Base-by-base conservation (phyloP, 2,797 vertebrate genomes). In the Calcarius lapponicus region DNA sequence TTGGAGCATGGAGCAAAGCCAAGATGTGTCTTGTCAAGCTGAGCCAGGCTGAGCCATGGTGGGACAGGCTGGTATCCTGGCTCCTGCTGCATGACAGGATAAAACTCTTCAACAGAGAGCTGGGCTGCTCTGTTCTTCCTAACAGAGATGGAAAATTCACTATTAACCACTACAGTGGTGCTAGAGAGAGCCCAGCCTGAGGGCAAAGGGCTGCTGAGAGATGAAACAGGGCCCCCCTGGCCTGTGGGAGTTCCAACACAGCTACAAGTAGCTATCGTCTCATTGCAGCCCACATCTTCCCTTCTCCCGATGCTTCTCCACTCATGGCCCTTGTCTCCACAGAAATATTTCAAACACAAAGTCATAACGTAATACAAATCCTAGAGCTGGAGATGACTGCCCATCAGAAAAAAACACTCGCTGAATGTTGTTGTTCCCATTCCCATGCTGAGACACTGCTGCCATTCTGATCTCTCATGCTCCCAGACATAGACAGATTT, bases 201-300 rank as follows among this genome's bases (percentile, higher is more conserved):
- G 15, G 36, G 7, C 24, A 25, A 50, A 57, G 9, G 6, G 11
- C 36, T 50, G 8, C 32, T 62, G 64, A 57, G 38, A 56, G 24
- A 25, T 17, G 50, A 40, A 56, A n/a, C 10, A 36, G 36, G 13
- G 4, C 16, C 56, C 13, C 5, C 32, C 13, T 0, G 1, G 4
- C n/a, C n/a, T n/a, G 3, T n/a, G 22, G 10, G 34, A 36, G 2
- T 3, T 28, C 6, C 19, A 82, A 10, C 10, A 16, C 4, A 43
- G 34, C 19, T 42, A n/a, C 38, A 42, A 17, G 7, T 24, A 54
- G 22, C 19, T 50, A 4, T 9, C 22, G 17, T 25, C 9, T 50
- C 24, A 6, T 13, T 13, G 11, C 16, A 56, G 42, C 19, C 28
- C 10, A 24, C 32, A 43, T 9, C 22, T 14, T 62, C 36, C 28